A percentile compares a stretch with the other conserved stretches of the same genome.
Evolutionary conservation across 2,888 invertebrate species (phyloP).

Genomic region (Cephus nigrinus): DNA sequence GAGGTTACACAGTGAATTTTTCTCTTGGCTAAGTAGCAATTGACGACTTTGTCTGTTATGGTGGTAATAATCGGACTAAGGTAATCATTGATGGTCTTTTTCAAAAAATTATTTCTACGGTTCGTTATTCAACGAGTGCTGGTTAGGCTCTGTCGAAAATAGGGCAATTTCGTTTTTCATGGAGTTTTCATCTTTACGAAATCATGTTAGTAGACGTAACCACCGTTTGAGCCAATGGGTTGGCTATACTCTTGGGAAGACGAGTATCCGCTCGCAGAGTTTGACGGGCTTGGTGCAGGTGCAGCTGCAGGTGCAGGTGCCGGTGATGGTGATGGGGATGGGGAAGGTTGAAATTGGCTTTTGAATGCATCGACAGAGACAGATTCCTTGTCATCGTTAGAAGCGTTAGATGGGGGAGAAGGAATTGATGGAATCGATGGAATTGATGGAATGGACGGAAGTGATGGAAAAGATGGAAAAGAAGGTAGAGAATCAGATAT

Average conservation of each 20-base stretch:
- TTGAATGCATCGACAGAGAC: not conserved
- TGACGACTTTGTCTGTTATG: not conserved
- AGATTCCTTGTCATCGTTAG: not conserved
- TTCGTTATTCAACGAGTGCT: too few species aligned
- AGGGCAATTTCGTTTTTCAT: not conserved
- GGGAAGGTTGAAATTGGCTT: not conserved
- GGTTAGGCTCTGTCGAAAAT: not conserved
- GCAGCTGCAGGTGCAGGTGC: not conserved
- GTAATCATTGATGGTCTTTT: not conserved
- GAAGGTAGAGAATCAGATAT: not conserved
- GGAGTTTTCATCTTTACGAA: not conserved
- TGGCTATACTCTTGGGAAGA: slow-evolving; percentile 34
- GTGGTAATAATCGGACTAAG: not conserved
- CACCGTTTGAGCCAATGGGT: slow-evolving; percentile 47
- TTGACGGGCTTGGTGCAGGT: not conserved
- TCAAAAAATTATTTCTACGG: too few species aligned
- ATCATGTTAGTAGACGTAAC: slow-evolving; percentile 52
- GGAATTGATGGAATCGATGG: too few species aligned
- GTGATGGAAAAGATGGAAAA: not conserved
- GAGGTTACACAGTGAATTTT: not conserved
- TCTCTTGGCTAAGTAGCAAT: not conserved
- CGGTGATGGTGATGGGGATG: not conserved
- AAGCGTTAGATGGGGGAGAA: not conserved
- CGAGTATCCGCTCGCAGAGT: not conserved
- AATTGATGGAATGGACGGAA: too few species aligned